Evolutionary conservation across 2,113 vertebrate species (phyloP), one percentile per base, ranked within the genome.

Genomic region (Monarcha castaneiventris): DNA sequence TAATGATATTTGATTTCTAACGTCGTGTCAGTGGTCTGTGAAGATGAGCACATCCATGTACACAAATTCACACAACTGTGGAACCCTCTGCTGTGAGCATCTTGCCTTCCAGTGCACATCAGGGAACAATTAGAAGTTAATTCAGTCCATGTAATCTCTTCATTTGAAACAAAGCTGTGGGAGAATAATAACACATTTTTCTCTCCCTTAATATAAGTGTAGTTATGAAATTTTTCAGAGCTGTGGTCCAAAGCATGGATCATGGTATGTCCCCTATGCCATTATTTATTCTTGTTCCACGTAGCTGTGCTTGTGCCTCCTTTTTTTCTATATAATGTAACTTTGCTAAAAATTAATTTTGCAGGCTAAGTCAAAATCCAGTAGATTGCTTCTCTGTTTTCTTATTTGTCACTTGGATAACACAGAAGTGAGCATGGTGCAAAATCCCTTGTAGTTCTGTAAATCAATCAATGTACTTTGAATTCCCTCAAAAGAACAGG

Each of bases 41-140:
- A 69, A 89, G n/a, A 33, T 52, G 75, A 89, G 54, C 32, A 78
- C 3, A 10, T 33, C 32, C 17, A 15, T 29, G 63, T 79, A 52
- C 55, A 16, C 44, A 83, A 71, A 85, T 77, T 86, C 56, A 67
- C 46, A 39, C 0, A 1, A 32, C 41, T 43, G 51, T 63, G 39
- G 55, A 89, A 37, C 10, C 43, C 83, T 55, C 63, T 94, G 48
- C 72, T 78, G 2, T 80, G 48, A 56, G 41, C 33, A 64, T 88
- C 72, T 59, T 79, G 58, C 66, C 23, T 88, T 94, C 63, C 72
- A 93, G 44, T 74, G 43, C 25, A 32, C 79, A 75, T 80, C 63
- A 64, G 87, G 68, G 23, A 88, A 75, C 43, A 81, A 86, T 90
- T 87, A 91, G 51, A 92, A 93, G 67, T 76, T 92, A 83, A 77